These are phyloP conservation scores for Hypselothyrea guttata DNA, from an alignment of 2,888 invertebrate genomes.

Conservation along the genomic window DNA sequence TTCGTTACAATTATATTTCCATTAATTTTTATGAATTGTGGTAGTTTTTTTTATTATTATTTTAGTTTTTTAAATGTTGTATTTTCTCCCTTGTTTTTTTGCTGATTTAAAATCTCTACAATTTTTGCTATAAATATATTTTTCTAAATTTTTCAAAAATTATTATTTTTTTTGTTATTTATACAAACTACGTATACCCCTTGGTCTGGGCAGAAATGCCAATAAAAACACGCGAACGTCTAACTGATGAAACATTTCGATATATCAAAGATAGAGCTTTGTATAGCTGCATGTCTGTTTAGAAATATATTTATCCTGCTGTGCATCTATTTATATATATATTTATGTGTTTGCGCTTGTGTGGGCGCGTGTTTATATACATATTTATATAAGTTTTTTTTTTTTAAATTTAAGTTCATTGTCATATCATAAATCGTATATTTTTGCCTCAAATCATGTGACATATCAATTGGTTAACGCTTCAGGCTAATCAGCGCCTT, in stretches of 20 bases:
- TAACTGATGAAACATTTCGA: slow-evolving; percentile 4
- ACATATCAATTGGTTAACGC: slow-evolving; percentile 20
- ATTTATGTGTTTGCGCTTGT: not conserved
- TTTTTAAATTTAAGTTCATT: slow-evolving; percentile 34
- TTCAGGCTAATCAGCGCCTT: slow-evolving; percentile 19
- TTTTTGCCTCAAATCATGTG: not conserved
- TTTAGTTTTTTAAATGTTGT: too few relatives aligned
- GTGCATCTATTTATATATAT: slow-evolving; percentile 1
- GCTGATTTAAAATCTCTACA: too few relatives aligned
- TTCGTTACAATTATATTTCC: too few relatives aligned
- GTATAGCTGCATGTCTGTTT: too few relatives aligned
- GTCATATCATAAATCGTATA: slow-evolving; percentile 13
- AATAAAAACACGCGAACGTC: slow-evolving; percentile 4
- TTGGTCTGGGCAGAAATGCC: not conserved
- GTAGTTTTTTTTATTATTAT: too few relatives aligned
- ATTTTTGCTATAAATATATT: too few relatives aligned
- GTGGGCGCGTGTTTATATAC: slow-evolving; percentile 4
- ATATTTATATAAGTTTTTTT: not conserved
- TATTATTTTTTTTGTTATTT: too few relatives aligned
- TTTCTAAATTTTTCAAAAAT: too few relatives aligned
- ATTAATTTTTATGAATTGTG: too few relatives aligned
- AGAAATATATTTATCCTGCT: not conserved
- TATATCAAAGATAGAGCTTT: not conserved
- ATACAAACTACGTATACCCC: not conserved
- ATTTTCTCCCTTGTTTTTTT: too few relatives aligned